Conservation (phyloP, 2,113 vertebrate genomes). For the Nothoprocta perdicaria region DNA sequence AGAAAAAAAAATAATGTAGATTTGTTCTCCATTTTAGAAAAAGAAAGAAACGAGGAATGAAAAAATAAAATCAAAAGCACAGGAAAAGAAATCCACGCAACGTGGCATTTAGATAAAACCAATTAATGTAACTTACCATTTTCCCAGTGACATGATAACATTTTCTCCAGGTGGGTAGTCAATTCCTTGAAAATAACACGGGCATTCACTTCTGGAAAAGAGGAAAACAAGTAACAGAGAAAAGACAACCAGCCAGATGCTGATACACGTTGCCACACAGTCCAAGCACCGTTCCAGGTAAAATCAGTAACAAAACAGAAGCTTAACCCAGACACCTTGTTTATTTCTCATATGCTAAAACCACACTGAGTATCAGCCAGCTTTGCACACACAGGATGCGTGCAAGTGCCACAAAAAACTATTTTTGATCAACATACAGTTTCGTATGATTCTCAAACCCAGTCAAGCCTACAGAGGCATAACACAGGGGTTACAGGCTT, state of each 20-base stretch:
- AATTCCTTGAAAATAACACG: slow-evolving; percentile 90
- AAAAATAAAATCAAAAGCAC: not conserved
- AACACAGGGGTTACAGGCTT: not conserved
- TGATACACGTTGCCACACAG: not conserved
- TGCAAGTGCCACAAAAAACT: accelerated
- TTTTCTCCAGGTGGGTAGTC: slow-evolving; percentile 91
- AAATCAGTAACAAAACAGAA: not conserved
- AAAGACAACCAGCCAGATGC: not conserved
- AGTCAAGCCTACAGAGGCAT: accelerated
- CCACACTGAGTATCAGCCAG: not conserved
- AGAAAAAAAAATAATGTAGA: not conserved
- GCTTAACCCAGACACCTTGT: not conserved
- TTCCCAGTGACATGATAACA: slow-evolving; percentile 89
- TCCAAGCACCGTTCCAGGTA: accelerated
- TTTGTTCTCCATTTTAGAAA: not conserved
- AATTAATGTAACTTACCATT: slow-evolving; percentile 84
- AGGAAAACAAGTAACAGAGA: not conserved
- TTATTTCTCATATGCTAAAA: not conserved
- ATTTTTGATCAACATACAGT: not conserved
- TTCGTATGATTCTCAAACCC: not conserved
- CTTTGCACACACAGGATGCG: accelerated
- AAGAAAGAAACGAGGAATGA: not conserved
- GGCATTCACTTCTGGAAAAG: slow-evolving; percentile 87
- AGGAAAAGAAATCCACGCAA: not conserved
- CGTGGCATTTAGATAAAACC: not conserved